phyloP scores from a whole-genome alignment of 2,113 vertebrate genomes.

The Actinemys pallida region DNA sequence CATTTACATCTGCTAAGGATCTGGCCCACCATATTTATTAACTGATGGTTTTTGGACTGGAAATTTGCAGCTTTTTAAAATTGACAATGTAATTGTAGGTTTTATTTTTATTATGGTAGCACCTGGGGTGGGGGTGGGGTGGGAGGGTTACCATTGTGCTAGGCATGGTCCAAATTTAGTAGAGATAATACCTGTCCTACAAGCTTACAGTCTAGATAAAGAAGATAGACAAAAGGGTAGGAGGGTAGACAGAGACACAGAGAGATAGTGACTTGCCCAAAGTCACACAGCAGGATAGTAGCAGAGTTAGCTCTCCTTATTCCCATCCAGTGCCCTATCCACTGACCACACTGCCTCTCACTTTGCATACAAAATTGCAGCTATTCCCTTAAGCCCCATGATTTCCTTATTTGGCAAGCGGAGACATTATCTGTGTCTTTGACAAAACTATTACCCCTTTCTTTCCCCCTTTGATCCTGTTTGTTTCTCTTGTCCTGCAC shows the following conservation, averaged over 20 bases:
- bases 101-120: not conserved
- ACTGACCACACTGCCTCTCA: not conserved
- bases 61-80: not conserved
- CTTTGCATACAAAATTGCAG: not conserved
- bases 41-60: not conserved
- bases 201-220: not conserved
- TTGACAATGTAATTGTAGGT: not conserved
- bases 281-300: not conserved
- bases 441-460: not conserved
- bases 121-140: not conserved
- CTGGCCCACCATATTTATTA: not conserved
- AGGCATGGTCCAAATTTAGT: not conserved
- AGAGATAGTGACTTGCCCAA: not conserved
- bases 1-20: not conserved
- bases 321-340: accelerated
- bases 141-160: not conserved
- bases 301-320: accelerated
- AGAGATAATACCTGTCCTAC: not conserved
- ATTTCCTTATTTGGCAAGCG: not conserved
- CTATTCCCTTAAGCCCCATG: not conserved
- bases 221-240: not conserved
- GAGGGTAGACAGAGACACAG: not conserved
- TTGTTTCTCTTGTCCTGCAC: not conserved
- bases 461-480: not conserved
- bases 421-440: not conserved